phyloP scores from a whole-genome alignment of 2,888 invertebrate species.

The Antheraea assamensis region DNA sequence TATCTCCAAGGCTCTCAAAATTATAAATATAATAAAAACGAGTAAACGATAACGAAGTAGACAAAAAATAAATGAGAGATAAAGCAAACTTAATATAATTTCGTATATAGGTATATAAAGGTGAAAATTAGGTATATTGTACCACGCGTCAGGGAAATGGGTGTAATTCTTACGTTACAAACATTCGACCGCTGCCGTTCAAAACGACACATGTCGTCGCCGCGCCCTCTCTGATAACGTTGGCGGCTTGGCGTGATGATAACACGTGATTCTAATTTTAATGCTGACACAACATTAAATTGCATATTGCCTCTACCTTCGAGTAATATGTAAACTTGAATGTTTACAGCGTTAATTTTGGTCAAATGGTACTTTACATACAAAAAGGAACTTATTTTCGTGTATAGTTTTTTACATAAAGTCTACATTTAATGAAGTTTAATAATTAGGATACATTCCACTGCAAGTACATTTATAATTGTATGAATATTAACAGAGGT shows the following conservation, averaged over 20 bases:
- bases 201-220: slow-evolving; percentile 8
- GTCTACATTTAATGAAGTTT: neutral
- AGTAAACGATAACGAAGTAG: neutral
- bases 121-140: slow-evolving; percentile 5
- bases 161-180: slow-evolving; percentile 16
- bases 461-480: no score
- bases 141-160: slow-evolving; percentile 14
- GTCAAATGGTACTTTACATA: neutral
- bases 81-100: slow-evolving; percentile 6
- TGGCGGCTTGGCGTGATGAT: neutral
- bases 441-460: neutral
- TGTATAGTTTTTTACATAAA: neutral
- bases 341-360: neutral
- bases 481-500: no score
- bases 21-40: neutral
- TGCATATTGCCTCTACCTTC: neutral
- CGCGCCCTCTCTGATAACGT: slow-evolving; percentile 20
- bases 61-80: slow-evolving; percentile 12
- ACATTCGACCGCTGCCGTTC: neutral
- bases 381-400: neutral
- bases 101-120: neutral
- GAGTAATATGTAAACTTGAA: neutral
- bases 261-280: slow-evolving; percentile 7
- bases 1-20: neutral
- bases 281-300: slow-evolving; percentile 12